These are phyloP conservation scores for Geophilus truncorum DNA, from an alignment of 2,888 invertebrate genomes.

Conservation along the genomic window DNA sequence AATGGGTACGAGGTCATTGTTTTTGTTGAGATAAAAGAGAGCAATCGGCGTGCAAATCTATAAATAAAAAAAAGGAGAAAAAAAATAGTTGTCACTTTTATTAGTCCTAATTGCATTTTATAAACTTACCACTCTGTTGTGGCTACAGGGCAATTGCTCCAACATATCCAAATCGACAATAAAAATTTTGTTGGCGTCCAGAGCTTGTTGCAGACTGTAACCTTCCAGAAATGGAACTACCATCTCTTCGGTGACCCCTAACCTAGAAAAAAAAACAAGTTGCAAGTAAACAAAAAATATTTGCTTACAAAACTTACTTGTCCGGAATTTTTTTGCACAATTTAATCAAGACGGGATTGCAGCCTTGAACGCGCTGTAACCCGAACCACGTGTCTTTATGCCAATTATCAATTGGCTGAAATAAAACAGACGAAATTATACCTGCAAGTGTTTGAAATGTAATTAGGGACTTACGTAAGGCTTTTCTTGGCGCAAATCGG, in stretches of 20 bases:
- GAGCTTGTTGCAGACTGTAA: conserved; percentile 42
- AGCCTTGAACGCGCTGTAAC: conserved; percentile 50
- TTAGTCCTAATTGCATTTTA: neutral
- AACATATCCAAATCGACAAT: conserved; percentile 48
- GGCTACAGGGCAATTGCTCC: conserved; percentile 44
- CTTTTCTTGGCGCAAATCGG: conserved; percentile 41
- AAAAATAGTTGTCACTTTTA: neutral
- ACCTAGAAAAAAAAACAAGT: conserved; percentile 41
- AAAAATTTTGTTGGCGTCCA: conserved; percentile 48
- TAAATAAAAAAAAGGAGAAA: conserved; percentile 34
- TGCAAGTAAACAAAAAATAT: neutral
- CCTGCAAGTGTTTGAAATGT: too few species aligned
- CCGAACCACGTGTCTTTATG: conserved; percentile 51
- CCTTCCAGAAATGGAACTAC: conserved; percentile 47
- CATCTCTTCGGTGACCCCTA: conserved; percentile 45
- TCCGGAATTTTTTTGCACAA: conserved; percentile 51
- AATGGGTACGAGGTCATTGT: conserved; percentile 47
- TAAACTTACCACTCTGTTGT: conserved; percentile 43
- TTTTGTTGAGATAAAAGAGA: conserved; percentile 49
- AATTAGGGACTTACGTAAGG: neutral
- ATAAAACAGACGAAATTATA: neutral
- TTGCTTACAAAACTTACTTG: conserved; percentile 45
- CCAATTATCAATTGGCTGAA: conserved; percentile 44
- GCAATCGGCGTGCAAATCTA: conserved; percentile 49
- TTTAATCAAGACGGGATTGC: conserved; percentile 50